phyloP scores from a whole-genome alignment of 92 coral and sea anemone genomes.

The Blastomussa wellsi region DNA sequence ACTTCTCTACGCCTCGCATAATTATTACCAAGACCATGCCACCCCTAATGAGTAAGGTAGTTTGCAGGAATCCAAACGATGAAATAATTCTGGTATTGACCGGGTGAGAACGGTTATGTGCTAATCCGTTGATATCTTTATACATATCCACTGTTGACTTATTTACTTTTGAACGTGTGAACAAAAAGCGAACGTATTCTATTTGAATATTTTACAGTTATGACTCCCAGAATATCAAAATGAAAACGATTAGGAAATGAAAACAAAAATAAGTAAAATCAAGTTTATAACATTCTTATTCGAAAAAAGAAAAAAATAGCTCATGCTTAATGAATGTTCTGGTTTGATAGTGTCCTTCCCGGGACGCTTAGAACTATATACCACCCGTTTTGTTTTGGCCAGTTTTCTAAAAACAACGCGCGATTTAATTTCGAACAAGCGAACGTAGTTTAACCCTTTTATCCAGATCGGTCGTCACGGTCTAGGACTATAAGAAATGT shows the following conservation, averaged over 20 bases:
- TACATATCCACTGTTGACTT: slow-evolving; percentile 14
- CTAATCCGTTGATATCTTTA: background rate
- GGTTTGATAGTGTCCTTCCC: background rate
- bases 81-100: background rate
- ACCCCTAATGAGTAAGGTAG: background rate
- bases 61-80: background rate
- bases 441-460: too few relatives aligned
- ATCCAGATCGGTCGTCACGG: too few relatives aligned
- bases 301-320: background rate
- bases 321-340: slow-evolving; percentile 1
- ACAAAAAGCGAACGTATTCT: background rate
- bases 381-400: background rate
- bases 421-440: too few relatives aligned
- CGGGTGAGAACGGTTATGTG: background rate
- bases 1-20: background rate
- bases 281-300: background rate
- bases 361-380: background rate
- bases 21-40: background rate
- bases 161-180: background rate
- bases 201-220: background rate
- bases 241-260: background rate
- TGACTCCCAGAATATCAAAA: background rate
- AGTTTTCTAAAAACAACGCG: background rate
- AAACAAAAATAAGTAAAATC: background rate
- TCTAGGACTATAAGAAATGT: background rate